phyloP scores from a whole-genome alignment of 2,113 vertebrate species.

The Gopherus evgoodei region DNA sequence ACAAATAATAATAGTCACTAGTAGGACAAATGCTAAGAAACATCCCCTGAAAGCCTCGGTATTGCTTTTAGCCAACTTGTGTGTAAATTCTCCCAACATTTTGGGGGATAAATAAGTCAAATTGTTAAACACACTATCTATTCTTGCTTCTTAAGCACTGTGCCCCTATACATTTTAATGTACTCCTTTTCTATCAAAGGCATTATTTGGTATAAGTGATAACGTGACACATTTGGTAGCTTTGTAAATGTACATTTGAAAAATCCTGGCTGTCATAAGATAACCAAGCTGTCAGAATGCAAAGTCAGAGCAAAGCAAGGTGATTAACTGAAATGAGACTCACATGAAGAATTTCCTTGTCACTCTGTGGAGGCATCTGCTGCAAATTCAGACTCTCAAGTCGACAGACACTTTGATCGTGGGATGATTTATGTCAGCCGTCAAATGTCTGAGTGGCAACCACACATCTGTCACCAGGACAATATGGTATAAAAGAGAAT shows the following conservation, averaged over 20 bases:
- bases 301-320: constrained; percentile 59
- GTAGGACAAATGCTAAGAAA: too few relatives aligned
- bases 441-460: constrained; percentile 81
- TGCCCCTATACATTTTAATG: constrained; percentile 53
- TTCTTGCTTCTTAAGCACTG: constrained; percentile 25
- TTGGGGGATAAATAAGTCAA: constrained; percentile 30
- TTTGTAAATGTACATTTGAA: constrained; percentile 71
- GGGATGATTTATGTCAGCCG: constrained; percentile 85
- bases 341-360: constrained; percentile 82
- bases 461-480: constrained; percentile 81
- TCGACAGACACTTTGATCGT: constrained; percentile 82
- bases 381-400: constrained; percentile 75
- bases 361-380: constrained; percentile 82
- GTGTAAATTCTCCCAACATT: neutral
- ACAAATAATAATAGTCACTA: too few relatives aligned
- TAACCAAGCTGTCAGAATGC: constrained; percentile 70
- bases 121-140: constrained; percentile 14
- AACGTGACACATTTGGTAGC: constrained; percentile 53
- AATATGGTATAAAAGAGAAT: constrained; percentile 79
- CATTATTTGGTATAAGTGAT: constrained; percentile 56
- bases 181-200: constrained; percentile 43
- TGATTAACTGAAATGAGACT: constrained; percentile 71
- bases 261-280: constrained; percentile 71
- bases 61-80: neutral
- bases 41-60: neutral